These are phyloP conservation scores for Brachynemurus nebulosus DNA, from an alignment of 2,888 invertebrate genomes.

Conservation along the genomic window DNA sequence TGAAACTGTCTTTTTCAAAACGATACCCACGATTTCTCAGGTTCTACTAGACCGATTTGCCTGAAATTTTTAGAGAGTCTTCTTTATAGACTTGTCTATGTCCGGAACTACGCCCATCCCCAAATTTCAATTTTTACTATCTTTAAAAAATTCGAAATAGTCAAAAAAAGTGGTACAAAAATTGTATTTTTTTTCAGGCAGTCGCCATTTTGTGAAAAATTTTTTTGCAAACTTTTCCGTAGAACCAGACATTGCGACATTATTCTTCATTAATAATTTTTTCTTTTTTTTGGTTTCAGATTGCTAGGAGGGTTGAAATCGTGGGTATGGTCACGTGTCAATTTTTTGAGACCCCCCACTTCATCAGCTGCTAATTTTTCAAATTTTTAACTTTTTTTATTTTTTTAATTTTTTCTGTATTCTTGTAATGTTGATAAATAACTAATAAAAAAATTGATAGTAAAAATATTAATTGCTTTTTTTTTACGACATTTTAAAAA, in stretches of 20 bases:
- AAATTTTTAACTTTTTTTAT: too few relatives aligned
- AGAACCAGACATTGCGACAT: too few relatives aligned
- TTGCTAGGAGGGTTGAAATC: neutral
- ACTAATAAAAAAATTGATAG: too few relatives aligned
- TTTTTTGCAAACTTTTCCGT: neutral
- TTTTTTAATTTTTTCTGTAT: too few relatives aligned
- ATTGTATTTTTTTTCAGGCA: neutral
- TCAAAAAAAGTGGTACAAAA: neutral
- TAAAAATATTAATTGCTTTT: too few relatives aligned
- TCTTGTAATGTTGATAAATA: too few relatives aligned
- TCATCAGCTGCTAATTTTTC: too few relatives aligned
- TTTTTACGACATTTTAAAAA: too few relatives aligned
- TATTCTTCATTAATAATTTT: neutral
- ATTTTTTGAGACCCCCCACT: neutral
- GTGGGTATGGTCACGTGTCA: neutral
- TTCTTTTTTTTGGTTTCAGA: neutral
- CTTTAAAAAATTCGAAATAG: neutral
- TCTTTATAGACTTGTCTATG: too few relatives aligned
- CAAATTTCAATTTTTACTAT: neutral
- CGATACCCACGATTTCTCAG: too few relatives aligned
- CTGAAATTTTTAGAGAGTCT: too few relatives aligned
- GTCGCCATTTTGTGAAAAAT: neutral
- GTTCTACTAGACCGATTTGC: too few relatives aligned
- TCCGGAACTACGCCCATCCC: neutral
- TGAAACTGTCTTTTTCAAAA: neutral